A percentile compares a stretch with the other conserved stretches of the same genome.
phyloP scores from a whole-genome alignment of 2,797 vertebrate species.

The Pitangus sulphuratus region DNA sequence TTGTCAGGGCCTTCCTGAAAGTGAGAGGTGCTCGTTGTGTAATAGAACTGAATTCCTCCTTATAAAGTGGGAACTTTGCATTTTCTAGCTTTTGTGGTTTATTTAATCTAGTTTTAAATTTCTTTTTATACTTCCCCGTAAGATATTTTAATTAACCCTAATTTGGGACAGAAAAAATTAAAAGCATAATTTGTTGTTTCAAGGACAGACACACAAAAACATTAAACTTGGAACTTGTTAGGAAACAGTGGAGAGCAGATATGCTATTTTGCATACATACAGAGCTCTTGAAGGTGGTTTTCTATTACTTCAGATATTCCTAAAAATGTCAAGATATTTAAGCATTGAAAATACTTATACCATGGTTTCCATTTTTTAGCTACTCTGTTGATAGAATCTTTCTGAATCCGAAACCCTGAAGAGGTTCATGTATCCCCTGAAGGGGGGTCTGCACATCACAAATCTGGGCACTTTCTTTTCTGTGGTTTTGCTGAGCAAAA shows the following conservation, averaged over 20 bases:
- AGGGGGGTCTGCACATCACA: background rate
- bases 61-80: background rate
- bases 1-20: background rate
- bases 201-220: background rate
- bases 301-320: background rate
- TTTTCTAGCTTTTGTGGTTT: background rate
- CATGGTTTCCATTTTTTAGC: background rate
- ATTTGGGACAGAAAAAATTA: background rate
- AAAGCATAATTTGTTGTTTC: background rate
- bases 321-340: background rate
- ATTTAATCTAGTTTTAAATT: background rate
- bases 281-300: background rate
- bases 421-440: background rate
- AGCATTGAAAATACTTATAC: background rate
- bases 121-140: background rate
- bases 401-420: background rate
- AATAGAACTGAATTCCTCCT: background rate
- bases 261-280: accelerated
- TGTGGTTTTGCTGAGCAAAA: background rate
- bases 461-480: background rate
- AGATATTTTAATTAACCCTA: background rate
- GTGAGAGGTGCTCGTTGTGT: background rate
- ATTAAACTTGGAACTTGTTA: background rate
- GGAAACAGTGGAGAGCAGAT: background rate
- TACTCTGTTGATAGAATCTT: background rate